phyloP scores from a whole-genome alignment of 2,113 vertebrate genomes.

The Leptodactylus fuscus region DNA sequence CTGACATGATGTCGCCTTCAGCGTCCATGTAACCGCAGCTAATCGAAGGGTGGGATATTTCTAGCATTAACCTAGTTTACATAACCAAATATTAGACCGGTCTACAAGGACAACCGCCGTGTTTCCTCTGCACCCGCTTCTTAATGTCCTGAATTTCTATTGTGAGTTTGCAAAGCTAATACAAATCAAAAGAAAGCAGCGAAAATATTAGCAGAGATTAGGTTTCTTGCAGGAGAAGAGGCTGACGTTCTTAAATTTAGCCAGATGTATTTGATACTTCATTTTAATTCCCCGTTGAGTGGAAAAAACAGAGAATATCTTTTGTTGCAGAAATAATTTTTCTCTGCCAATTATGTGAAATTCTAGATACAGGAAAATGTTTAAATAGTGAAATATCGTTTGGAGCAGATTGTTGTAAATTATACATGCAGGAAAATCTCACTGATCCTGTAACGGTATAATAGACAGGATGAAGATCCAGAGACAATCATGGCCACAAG shows the following conservation, averaged over 20 bases:
- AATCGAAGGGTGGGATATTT: background rate
- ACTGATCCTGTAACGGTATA: conserved; percentile 65
- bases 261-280: background rate
- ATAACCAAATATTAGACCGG: background rate
- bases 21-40: background rate
- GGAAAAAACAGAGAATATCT: background rate
- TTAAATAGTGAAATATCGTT: conserved; percentile 72
- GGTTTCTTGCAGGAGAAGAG: background rate
- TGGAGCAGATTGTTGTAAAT: conserved; percentile 78
- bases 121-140: background rate
- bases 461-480: background rate
- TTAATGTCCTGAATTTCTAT: background rate
- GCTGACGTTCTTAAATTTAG: background rate
- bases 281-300: conserved; percentile 24
- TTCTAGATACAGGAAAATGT: conserved; percentile 71
- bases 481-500: background rate
- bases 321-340: conserved; percentile 61
- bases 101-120: background rate
- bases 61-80: too few species aligned
- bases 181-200: background rate
- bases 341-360: conserved; percentile 67
- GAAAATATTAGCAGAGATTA: conserved; percentile 8
- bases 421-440: conserved; percentile 73
- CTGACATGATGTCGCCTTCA: background rate
- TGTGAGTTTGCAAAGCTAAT: background rate